Conservation (phyloP, 1,140 invertebrate genomes). For the Stenopsyche tienmushanensis region DNA sequence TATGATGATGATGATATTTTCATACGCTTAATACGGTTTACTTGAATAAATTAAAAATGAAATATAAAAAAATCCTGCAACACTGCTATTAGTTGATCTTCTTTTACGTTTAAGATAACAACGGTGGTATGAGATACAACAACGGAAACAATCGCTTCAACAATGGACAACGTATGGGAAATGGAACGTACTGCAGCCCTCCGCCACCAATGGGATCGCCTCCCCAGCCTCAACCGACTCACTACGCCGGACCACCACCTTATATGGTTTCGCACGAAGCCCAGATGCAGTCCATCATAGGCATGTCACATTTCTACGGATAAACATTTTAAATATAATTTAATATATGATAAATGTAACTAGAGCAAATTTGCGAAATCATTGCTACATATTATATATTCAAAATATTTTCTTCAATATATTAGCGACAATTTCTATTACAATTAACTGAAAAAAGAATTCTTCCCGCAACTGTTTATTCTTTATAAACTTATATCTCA, state of each 20-base stretch:
- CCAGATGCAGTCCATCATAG: constrained; percentile 41
- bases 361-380: too few species aligned
- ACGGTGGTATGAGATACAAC: constrained; percentile 37
- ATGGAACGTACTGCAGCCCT: constrained; percentile 32
- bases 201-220: constrained; percentile 35
- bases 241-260: constrained; percentile 35
- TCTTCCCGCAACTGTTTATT: not conserved
- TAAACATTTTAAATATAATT: not conserved
- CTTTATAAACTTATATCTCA: too few species aligned
- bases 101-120: constrained; percentile 30
- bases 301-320: constrained; percentile 17
- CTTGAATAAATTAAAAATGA: too few species aligned
- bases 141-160: constrained; percentile 36
- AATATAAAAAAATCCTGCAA: not conserved
- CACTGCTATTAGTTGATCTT: not conserved
- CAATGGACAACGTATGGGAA: constrained; percentile 24
- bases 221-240: constrained; percentile 30
- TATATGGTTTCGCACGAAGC: constrained; percentile 38
- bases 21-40: too few species aligned
- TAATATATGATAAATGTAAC: constrained; percentile 3
- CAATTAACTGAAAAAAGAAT: not conserved
- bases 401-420: too few species aligned
- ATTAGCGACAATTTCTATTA: not conserved
- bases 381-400: too few species aligned
- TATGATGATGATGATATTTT: too few species aligned